These are phyloP conservation scores for Hirundo rustica DNA, from an alignment of 2,797 vertebrate species.

Conservation along the genomic window DNA sequence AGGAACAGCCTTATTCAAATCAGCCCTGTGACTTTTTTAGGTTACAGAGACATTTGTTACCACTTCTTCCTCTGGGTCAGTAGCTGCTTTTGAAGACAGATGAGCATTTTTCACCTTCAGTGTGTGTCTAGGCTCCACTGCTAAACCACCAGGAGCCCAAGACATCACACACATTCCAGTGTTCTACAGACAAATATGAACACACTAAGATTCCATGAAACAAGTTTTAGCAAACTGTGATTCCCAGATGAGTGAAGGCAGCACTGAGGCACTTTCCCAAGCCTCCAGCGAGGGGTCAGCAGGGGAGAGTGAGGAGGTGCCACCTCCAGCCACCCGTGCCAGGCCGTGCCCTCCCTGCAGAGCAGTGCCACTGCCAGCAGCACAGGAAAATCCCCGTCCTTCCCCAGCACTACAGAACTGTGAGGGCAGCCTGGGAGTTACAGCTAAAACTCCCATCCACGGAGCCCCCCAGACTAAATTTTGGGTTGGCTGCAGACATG, in stretches of 20 bases:
- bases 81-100: not conserved
- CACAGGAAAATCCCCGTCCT: too few species aligned
- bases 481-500: not conserved
- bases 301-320: not conserved
- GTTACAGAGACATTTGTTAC: not conserved
- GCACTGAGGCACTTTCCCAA: not conserved
- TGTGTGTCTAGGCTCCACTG: not conserved
- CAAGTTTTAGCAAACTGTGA: not conserved
- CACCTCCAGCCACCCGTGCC: not conserved
- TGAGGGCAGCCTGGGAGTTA: not conserved
- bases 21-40: not conserved
- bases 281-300: rapidly evolving
- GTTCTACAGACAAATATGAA: not conserved
- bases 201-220: not conserved
- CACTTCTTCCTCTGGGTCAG: not conserved
- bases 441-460: not conserved
- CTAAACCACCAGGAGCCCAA: not conserved
- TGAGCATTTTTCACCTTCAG: not conserved
- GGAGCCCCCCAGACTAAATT: rapidly evolving
- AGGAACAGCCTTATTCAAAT: not conserved
- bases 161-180: not conserved
- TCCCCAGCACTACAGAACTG: not conserved
- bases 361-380: not conserved
- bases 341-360: not conserved
- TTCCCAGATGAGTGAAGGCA: not conserved